These are phyloP conservation scores for Pseudocheirus occidentalis DNA, from an alignment of 2,797 vertebrate genomes.

Conservation along the genomic window DNA sequence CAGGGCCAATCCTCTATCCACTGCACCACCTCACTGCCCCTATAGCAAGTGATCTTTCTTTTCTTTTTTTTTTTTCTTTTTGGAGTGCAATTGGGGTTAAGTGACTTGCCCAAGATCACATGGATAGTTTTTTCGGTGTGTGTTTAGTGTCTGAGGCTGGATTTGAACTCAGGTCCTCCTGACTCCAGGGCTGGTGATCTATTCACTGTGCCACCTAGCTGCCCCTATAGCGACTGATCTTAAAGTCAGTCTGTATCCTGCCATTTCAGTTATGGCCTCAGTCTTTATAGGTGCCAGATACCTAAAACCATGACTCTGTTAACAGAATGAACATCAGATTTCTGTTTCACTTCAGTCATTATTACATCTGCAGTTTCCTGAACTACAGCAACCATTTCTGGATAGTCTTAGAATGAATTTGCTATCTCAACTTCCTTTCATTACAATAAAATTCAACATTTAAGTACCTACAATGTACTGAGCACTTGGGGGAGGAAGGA, in stretches of 20 bases:
- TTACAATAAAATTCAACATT: neutral
- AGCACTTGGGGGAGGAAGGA: neutral
- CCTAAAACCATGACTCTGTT: neutral
- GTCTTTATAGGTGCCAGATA: neutral
- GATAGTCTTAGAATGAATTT: slow-evolving; percentile 62
- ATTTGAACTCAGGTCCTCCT: no score
- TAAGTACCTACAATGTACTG: neutral
- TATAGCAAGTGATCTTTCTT: no score
- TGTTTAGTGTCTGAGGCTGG: no score
- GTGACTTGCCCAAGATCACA: no score
- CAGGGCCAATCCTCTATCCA: no score
- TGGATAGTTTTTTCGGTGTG: no score
- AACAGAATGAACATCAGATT: neutral
- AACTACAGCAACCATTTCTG: slow-evolving; percentile 28
- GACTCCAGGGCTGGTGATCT: no score
- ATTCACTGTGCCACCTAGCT: no score
- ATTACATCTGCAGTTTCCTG: slow-evolving; percentile 41
- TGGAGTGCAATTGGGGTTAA: no score
- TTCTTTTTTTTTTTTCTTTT: no score
- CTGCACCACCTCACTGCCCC: no score
- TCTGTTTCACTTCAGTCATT: slow-evolving; percentile 47
- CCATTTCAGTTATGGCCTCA: neutral
- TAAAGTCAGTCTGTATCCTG: neutral
- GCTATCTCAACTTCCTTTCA: slow-evolving; percentile 50
- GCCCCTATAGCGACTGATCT: no score